Evolutionary conservation across 2,888 invertebrate genomes (phyloP).

Genomic region (Sinohyriopsis cumingii): DNA sequence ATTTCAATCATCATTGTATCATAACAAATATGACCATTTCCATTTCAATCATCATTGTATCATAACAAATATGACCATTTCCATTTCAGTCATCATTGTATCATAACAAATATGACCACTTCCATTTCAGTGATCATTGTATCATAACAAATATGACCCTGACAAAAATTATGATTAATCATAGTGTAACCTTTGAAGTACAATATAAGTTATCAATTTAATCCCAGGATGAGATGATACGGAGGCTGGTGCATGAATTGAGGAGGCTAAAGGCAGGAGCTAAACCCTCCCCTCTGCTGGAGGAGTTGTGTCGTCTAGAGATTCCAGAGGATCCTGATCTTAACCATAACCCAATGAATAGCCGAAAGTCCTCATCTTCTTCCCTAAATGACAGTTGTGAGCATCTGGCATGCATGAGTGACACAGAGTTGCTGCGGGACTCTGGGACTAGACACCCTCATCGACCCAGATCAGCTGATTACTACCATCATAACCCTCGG

Average conservation of each 20-base stretch:
- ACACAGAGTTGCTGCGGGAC: slow-evolving; percentile 30
- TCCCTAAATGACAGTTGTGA: slow-evolving; percentile 44
- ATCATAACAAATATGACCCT: no score
- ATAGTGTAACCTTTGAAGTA: background rate
- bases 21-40: no score
- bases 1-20: no score
- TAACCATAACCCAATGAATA: slow-evolving; percentile 43
- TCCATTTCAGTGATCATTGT: no score
- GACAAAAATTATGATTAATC: no score
- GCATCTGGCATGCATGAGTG: slow-evolving; percentile 28
- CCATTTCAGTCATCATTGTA: no score
- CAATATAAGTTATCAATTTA: slow-evolving; percentile 1
- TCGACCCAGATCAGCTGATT: slow-evolving; percentile 35
- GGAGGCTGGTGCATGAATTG: slow-evolving; percentile 51
- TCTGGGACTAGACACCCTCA: slow-evolving; percentile 18
- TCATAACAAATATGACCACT: no score
- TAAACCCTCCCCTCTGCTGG: slow-evolving; percentile 46
- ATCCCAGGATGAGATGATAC: slow-evolving; percentile 58
- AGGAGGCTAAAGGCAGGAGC: slow-evolving; percentile 44
- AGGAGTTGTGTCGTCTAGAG: slow-evolving; percentile 52
- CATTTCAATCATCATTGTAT: no score
- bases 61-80: no score
- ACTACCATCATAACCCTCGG: slow-evolving; percentile 14
- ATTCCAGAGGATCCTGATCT: slow-evolving; percentile 43
- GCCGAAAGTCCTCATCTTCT: slow-evolving; percentile 42